Evolutionary conservation across 1,140 invertebrate species (phyloP).

Genomic region (Ips typographus): DNA sequence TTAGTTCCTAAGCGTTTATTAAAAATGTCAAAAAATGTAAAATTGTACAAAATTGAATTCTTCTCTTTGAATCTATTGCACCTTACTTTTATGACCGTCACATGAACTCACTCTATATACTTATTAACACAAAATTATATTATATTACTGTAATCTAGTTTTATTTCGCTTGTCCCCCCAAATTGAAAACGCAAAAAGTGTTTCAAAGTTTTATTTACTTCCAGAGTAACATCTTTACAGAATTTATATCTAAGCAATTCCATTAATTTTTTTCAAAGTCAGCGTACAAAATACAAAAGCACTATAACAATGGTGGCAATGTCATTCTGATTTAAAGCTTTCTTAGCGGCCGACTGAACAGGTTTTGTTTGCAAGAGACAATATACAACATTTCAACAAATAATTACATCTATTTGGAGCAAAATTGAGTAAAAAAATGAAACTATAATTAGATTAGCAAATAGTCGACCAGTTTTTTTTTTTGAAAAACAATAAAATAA

Average conservation of each 20-base stretch:
- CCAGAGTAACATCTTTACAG: not conserved
- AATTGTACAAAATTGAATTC: too few relatives aligned
- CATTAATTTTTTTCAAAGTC: not conserved
- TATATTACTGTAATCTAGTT: slow-evolving; percentile 1
- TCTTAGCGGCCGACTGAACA: too few relatives aligned
- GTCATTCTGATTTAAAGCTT: too few relatives aligned
- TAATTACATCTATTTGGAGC: not conserved
- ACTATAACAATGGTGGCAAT: too few relatives aligned
- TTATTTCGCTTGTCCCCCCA: too few relatives aligned
- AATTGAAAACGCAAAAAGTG: too few relatives aligned
- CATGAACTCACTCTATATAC: too few relatives aligned
- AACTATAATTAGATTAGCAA: not conserved
- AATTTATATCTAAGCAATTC: slow-evolving; percentile 1
- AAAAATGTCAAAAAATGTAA: too few relatives aligned
- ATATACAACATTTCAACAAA: not conserved
- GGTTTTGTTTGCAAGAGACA: not conserved
- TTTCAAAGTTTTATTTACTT: too few relatives aligned
- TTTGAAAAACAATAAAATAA: not conserved
- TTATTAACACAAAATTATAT: not conserved
- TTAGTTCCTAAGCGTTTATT: too few relatives aligned
- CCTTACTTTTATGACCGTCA: too few relatives aligned
- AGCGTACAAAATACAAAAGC: not conserved
- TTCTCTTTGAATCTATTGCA: too few relatives aligned
- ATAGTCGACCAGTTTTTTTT: not conserved
- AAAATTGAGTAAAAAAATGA: not conserved